Conservation (phyloP, 2,888 invertebrate genomes). For the Chaetoderma sp. region DNA sequence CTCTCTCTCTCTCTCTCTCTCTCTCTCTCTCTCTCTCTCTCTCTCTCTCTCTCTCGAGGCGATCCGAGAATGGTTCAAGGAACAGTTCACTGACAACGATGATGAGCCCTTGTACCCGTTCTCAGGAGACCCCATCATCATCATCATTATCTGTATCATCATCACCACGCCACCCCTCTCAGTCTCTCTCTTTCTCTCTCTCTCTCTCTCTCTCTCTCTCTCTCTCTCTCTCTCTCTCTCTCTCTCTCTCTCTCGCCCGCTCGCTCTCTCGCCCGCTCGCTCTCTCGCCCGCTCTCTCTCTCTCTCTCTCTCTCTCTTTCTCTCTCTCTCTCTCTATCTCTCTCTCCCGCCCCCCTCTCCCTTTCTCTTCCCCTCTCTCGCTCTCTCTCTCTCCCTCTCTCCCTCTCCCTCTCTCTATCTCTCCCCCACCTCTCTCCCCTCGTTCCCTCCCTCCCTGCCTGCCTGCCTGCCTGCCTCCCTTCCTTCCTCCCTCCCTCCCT, state of each 20-base stretch:
- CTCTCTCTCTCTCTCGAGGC: no score
- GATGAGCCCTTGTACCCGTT: no score
- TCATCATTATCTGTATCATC: not conserved
- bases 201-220: not conserved
- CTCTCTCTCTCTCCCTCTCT: no score
- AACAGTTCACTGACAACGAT: no score
- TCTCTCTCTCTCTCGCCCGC: no score
- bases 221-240: not conserved
- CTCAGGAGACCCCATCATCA: not conserved
- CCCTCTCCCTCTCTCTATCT: not conserved
- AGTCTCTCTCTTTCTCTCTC: slow-evolving; percentile 1
- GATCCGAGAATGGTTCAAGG: no score
- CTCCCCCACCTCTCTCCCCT: not conserved
- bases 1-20: not conserved
- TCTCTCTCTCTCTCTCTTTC: not conserved
- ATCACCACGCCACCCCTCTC: not conserved
- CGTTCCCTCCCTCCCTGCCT: not conserved
- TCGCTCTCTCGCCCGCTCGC: no score
- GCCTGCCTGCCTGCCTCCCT: not conserved
- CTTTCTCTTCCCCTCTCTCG: no score
- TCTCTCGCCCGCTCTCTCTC: no score
- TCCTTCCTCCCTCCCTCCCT: not conserved
- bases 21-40: not conserved
- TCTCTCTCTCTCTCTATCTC: no score
- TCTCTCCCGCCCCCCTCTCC: not conserved